These are phyloP conservation scores for Chinchilla lanigera DNA, from an alignment of 2,113 vertebrate genomes.

Conservation along the genomic window DNA sequence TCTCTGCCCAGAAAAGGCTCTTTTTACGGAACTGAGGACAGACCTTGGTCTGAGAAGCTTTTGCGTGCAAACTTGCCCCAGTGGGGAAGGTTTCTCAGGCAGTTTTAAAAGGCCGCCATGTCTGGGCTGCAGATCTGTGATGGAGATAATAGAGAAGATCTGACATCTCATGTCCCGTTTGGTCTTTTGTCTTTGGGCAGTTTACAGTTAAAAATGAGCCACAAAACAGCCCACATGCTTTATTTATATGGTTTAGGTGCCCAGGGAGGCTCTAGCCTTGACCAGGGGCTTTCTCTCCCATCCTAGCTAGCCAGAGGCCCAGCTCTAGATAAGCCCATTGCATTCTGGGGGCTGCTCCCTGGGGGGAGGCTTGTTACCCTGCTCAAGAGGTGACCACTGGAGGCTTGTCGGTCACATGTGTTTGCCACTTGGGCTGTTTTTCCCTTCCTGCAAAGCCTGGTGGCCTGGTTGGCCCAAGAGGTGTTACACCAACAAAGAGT, in stretches of 20 bases:
- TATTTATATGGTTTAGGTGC: conserved; percentile 58
- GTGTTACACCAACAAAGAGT: conserved; percentile 21
- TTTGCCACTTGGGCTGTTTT: conserved; percentile 56
- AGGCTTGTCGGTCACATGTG: conserved; percentile 60
- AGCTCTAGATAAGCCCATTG: conserved; percentile 42
- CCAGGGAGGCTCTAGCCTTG: conserved; percentile 34
- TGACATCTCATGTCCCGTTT: conserved; percentile 65
- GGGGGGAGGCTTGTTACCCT: conserved; percentile 18
- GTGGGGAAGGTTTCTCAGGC: background rate
- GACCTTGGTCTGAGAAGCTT: background rate
- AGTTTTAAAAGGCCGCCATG: conserved; percentile 49
- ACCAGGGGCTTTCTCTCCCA: conserved; percentile 15
- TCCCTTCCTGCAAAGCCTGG: conserved; percentile 30
- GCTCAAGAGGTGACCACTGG: conserved; percentile 58
- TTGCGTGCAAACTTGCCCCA: background rate
- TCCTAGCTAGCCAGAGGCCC: conserved; percentile 30
- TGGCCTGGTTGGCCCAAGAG: background rate
- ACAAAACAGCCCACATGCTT: conserved; percentile 45
- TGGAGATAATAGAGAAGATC: conserved; percentile 51
- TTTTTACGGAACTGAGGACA: background rate
- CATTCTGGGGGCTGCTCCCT: conserved; percentile 64
- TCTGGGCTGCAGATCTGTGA: conserved; percentile 35
- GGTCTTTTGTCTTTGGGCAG: conserved; percentile 71
- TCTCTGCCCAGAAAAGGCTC: background rate
- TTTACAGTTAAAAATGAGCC: conserved; percentile 74